Conservation (phyloP, 2,888 invertebrate genomes). For the Lottia scabra region DNA sequence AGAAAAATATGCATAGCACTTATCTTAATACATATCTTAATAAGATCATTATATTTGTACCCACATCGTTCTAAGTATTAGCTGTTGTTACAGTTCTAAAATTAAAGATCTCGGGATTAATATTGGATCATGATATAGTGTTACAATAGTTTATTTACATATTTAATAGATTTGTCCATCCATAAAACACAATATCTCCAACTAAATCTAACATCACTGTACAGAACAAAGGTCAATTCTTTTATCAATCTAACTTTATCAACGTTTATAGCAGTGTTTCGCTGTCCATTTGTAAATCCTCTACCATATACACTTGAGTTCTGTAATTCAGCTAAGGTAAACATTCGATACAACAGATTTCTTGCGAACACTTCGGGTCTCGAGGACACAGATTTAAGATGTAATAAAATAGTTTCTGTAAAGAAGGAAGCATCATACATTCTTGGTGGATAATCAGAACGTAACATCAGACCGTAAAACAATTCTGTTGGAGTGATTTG, state of each 20-base stretch:
- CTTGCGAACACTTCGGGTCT: neutral
- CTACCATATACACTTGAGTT: neutral
- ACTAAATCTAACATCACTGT: neutral
- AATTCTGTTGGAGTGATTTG: no score
- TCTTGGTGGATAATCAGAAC: no score
- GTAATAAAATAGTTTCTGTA: no score
- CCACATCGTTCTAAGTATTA: no score
- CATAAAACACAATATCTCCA: conserved; percentile 3
- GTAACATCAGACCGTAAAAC: no score
- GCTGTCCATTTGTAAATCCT: neutral
- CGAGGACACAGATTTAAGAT: neutral
- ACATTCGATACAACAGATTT: neutral
- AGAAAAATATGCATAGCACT: no score
- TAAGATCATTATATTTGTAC: no score
- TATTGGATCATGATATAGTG: no score
- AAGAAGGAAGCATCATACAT: no score
- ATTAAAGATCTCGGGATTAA: no score
- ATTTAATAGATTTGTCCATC: neutral
- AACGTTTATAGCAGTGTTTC: neutral
- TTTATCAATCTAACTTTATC: neutral
- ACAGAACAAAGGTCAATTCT: neutral
- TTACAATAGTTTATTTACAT: neutral
- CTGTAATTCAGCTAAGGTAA: neutral
- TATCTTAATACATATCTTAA: no score
- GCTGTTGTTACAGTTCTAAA: no score